Evolutionary conservation across 2,797 vertebrate genomes (phyloP).

Genomic region (Leptodactylus fallax): DNA sequence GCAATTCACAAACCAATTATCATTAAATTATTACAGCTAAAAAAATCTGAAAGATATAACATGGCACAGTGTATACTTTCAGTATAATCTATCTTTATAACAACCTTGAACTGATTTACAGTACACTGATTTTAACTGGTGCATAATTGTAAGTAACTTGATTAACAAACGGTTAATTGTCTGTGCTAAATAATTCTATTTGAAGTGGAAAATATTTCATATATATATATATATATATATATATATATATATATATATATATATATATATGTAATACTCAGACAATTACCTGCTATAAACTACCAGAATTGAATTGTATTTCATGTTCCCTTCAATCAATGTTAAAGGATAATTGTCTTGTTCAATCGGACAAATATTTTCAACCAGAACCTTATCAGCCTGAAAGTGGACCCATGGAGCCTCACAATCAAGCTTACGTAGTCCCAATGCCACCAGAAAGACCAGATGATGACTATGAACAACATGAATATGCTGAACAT

Average conservation of each 20-base stretch:
- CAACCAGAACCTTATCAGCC: conserved; percentile 86
- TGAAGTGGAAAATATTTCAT: not conserved
- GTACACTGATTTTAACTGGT: conserved; percentile 27
- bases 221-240: conserved; percentile 32
- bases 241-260: conserved; percentile 19
- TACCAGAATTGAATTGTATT: conserved; percentile 60
- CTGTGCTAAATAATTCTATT: not conserved
- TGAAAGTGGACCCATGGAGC: conserved; percentile 85
- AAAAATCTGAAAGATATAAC: conserved; percentile 28
- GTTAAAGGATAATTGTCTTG: conserved; percentile 76
- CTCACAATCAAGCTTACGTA: conserved; percentile 83
- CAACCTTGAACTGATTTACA: not conserved
- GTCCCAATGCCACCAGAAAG: conserved; percentile 83
- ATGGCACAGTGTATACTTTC: conserved; percentile 20
- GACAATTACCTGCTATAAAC: not conserved
- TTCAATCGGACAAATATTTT: conserved; percentile 92
- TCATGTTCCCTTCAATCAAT: conserved; percentile 77
- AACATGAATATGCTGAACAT: conserved; percentile 76
- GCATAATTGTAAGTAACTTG: not conserved
- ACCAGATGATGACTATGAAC: conserved; percentile 82
- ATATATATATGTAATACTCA: conserved; percentile 14
- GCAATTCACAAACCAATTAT: conserved; percentile 2
- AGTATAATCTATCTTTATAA: not conserved
- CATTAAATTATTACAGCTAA: conserved; percentile 44
- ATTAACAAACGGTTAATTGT: conserved; percentile 6